Conservation (phyloP, 2,797 vertebrate species). For the Labeo calbasu region DNA sequence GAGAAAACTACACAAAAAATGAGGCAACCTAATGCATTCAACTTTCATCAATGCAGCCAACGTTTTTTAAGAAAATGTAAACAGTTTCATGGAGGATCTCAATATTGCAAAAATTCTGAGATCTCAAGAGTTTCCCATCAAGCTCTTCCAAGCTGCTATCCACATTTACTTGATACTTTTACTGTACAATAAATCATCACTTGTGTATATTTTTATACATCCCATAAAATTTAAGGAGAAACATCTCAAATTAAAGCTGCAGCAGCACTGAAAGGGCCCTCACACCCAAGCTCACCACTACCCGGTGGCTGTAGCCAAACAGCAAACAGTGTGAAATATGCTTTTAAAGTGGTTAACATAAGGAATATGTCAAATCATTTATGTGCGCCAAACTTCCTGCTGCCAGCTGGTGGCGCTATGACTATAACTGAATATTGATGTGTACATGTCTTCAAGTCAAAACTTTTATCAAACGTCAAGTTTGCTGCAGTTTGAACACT, state of each 20-base stretch:
- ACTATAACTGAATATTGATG: too few species aligned
- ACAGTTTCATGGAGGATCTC: not conserved
- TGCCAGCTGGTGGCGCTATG: too few species aligned
- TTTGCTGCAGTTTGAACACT: too few species aligned
- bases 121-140: not conserved
- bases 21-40: not conserved
- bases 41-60: not conserved
- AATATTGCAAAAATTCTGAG: not conserved
- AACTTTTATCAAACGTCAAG: too few species aligned
- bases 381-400: too few species aligned
- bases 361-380: too few species aligned
- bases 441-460: too few species aligned
- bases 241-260: not conserved
- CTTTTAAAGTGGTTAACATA: too few species aligned
- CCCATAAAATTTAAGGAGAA: not conserved
- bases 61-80: not conserved
- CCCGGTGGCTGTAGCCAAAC: too few species aligned
- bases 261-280: too few species aligned
- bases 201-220: not conserved
- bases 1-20: not conserved
- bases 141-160: not conserved
- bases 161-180: not conserved
- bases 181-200: not conserved
- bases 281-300: too few species aligned
- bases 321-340: too few species aligned